Evolutionary conservation across 2,888 invertebrate genomes (phyloP).

Genomic region (Ophion ventricosus): DNA sequence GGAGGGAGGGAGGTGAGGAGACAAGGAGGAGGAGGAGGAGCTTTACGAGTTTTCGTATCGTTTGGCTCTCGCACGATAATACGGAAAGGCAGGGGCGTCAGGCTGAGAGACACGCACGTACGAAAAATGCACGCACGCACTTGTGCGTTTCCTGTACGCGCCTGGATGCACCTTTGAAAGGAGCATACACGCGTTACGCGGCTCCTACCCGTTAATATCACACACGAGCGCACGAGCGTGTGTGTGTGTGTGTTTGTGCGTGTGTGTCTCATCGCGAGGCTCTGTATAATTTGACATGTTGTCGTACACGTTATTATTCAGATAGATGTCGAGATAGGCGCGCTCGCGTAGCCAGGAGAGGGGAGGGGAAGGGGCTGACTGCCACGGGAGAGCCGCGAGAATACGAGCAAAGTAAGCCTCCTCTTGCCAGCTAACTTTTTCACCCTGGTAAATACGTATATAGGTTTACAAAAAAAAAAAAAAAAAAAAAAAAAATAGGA

Average conservation of each 20-base stretch:
- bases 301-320: conserved; percentile 83
- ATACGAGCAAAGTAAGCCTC: conserved; percentile 60
- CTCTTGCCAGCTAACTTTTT: conserved; percentile 45
- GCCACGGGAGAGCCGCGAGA: conserved; percentile 57
- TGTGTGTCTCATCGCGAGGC: conserved; percentile 72
- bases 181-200: conserved; percentile 22
- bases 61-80: not conserved
- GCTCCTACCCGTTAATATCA: not conserved
- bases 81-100: conserved; percentile 35
- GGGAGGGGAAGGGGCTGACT: conserved; percentile 68
- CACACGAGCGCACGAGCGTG: conserved; percentile 66
- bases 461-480: conserved; percentile 40
- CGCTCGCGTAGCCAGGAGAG: too few species aligned
- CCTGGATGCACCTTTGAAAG: conserved; percentile 29
- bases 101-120: conserved; percentile 63
- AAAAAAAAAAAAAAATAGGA: too few species aligned
- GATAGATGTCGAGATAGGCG: conserved; percentile 82
- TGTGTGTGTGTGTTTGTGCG: conserved; percentile 58
- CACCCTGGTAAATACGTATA: conserved; percentile 34
- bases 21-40: too few species aligned
- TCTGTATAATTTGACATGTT: conserved; percentile 83
- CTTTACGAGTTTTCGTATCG: not conserved
- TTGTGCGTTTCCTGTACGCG: conserved; percentile 63
- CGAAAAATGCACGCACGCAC: conserved; percentile 72
- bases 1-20: not conserved